Conservation (phyloP, 1,140 invertebrate genomes). For the Triops longicaudatus region DNA sequence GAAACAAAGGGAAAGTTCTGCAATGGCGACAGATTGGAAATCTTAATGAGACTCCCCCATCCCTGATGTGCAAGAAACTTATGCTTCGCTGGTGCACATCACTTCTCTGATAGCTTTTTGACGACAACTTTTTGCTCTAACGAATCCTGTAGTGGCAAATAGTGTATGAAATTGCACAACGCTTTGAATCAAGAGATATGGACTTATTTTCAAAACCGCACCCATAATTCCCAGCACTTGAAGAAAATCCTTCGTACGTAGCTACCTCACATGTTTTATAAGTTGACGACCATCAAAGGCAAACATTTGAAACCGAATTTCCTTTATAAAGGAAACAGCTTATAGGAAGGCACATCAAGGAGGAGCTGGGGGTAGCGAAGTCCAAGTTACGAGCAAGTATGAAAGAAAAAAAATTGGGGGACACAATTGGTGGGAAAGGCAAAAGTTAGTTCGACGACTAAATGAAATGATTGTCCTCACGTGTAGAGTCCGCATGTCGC, state of each 20-base stretch:
- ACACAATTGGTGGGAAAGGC: background rate
- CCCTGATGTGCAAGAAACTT: slow-evolving; percentile 9
- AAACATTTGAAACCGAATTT: too few species aligned
- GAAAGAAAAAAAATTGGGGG: background rate
- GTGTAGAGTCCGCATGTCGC: background rate
- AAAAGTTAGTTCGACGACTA: background rate
- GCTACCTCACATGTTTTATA: too few species aligned
- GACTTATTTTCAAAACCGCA: background rate
- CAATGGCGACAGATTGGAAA: slow-evolving; percentile 15
- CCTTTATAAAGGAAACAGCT: too few species aligned
- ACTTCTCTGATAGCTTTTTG: slow-evolving; percentile 12
- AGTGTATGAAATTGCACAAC: background rate
- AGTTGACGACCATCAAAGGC: too few species aligned
- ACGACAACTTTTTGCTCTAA: background rate
- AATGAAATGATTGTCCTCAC: slow-evolving; percentile 6
- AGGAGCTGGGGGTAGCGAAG: too few species aligned
- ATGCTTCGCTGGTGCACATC: slow-evolving; percentile 4
- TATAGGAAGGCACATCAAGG: too few species aligned
- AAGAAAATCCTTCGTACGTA: too few species aligned
- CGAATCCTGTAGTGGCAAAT: background rate
- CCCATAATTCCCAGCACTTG: background rate
- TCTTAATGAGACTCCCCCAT: background rate
- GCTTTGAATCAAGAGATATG: background rate
- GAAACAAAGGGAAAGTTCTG: background rate
- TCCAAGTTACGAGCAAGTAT: background rate